Evolutionary conservation across 2,113 vertebrate species (phyloP), one percentile per base, ranked within the genome.

Genomic region (Rostratula benghalensis): DNA sequence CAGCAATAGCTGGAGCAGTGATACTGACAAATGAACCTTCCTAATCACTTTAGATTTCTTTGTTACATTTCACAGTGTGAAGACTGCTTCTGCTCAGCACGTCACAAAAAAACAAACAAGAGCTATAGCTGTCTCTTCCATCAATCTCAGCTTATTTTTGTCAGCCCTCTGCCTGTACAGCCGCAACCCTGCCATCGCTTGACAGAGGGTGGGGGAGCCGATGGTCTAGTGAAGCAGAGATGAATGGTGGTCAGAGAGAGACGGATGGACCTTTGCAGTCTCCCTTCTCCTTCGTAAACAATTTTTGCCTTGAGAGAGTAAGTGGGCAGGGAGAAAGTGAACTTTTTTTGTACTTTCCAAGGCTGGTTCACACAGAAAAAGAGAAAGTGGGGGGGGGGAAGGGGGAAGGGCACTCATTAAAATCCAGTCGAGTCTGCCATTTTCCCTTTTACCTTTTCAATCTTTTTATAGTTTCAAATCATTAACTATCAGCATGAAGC

Each of bases 11-110:
- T 96, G 94, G 94, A 97, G 97, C 97, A 92, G 87, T 71, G 96
- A 97, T 98, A 96, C 97, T 98, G 98, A 98, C 95, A 98, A 98
- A 98, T 98, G 98, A 98, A 98, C 97, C 97, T 83, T 93, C 71
- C 92, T 97, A 98, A 98, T 98, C 98, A 97, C 97, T 98, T 98
- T 91, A 95, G 97, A 95, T 98, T 98, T 98, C 98, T 98, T 98
- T 98, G 98, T 98, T 98, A 96, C 97, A 98, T 98, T 97, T 98
- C 98, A 97, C 98, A 98, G 98, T 98, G 97, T 98, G 98, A 98
- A 98, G 97, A 98, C 95, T 96, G 98, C 97, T 98, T 98, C 97
- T 60, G 85, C 98, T 98, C 98, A 98, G 98, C 98, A 98, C 57
- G 98, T 95, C 95, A 97, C 97, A 97, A 50, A 92, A 97, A 98